Evolutionary conservation across 2,113 vertebrate genomes (phyloP), one percentile per base, ranked within the genome.

Genomic region (Heliornis fulica): DNA sequence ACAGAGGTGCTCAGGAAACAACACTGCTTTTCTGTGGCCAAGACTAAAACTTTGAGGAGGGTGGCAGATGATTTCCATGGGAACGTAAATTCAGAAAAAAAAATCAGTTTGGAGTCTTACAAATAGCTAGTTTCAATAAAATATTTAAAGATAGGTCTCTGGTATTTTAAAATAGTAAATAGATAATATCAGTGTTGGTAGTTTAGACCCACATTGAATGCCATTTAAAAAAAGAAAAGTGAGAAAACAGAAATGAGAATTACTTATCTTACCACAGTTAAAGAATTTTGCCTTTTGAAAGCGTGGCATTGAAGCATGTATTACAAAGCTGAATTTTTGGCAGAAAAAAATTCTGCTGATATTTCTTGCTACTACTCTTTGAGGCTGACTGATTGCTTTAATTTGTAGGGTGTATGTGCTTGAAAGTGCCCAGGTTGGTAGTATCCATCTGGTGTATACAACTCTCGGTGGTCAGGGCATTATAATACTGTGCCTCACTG

Each of bases 401-500:
- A 97, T 96, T 96, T 95, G 90, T 95, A 74, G 88, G 79, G 71
- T 93, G 92, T 70, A 59, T 86, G 50, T 76, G 96, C 82, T 86
- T 72, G n/a, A 65, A 93, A 95, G 79, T 87, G 91, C 84, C 87
- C 70, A 1, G 78, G 74, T 92, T 94, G 84, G 90, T 94, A 79
- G 63, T 83, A 93, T 96, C 93, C 94, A 96, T 96, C 94, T 94
- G 94, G 87, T 96, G 59, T 59, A 85, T 94, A 91, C 61, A 96
- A 83, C 89, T 96, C 95, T 95, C 93, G 57, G 75, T 87, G 95
- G 94, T 89, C 93, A 96, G 84, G 91, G 93, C 89, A 96, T 94
- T 93, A 79, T 79, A 94, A 90, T 65, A 76, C 77, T 72, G 91
- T 91, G 78, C 82, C 93, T 91, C 87, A 26, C 84, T 90, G 81